phyloP scores from a whole-genome alignment of 2,888 invertebrate species.

The Megastigmus dorsalis region DNA sequence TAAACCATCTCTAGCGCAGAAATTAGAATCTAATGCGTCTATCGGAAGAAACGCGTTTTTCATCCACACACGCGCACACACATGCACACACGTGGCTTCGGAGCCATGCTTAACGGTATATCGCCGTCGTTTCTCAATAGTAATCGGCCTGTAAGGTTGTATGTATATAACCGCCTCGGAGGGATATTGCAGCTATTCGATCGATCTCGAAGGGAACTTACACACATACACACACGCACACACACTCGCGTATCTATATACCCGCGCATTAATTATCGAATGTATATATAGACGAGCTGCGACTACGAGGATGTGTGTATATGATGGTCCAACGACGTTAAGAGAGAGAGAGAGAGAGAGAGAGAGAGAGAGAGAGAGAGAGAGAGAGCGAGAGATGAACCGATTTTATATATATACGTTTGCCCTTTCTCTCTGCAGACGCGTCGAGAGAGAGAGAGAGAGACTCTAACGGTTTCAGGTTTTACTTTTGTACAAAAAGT shows the following conservation, averaged over 20 bases:
- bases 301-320: no score
- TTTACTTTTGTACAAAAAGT: slow-evolving; percentile 67
- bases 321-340: no score
- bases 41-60: not conserved
- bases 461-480: slow-evolving; percentile 69
- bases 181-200: slow-evolving; percentile 8
- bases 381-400: slow-evolving; percentile 27
- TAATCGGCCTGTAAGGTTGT: no score
- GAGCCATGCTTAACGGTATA: no score
- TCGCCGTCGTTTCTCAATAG: not conserved
- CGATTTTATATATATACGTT: not conserved
- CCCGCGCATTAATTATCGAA: no score
- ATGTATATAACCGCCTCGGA: not conserved
- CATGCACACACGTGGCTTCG: not conserved
- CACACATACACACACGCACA: no score
- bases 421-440: slow-evolving; percentile 10
- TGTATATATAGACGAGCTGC: no score
- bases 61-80: not conserved
- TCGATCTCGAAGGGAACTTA: no score
- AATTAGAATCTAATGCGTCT: slow-evolving; percentile 31
- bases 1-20: slow-evolving; percentile 1
- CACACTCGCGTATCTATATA: no score
- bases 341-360: not conserved
- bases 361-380: not conserved
- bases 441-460: not conserved